A percentile compares a stretch with the other conserved stretches of the same genome.
Evolutionary conservation across 1,140 invertebrate genomes (phyloP).

Genomic region (Colletes latitarsis): DNA sequence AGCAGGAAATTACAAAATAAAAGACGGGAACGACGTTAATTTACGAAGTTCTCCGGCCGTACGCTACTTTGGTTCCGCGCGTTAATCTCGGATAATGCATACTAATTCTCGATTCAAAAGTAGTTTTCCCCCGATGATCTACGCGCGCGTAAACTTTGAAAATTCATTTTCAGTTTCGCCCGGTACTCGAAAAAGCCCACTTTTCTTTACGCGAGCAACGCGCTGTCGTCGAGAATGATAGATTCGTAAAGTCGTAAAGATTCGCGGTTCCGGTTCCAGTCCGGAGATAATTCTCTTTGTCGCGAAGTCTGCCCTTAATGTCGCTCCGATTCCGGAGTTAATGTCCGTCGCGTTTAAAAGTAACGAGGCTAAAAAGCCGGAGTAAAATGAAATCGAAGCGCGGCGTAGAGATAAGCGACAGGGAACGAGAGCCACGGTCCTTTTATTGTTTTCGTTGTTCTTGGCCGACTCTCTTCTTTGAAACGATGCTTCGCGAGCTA

Average conservation of each 20-base stretch:
- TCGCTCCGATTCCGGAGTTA: conserved; percentile 6
- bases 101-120: too few relatives aligned
- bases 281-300: conserved; percentile 26
- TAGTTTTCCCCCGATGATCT: too few relatives aligned
- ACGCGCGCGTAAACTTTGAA: neutral
- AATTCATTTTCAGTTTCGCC: too few relatives aligned
- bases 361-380: conserved; percentile 9
- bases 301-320: conserved; percentile 6
- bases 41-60: too few relatives aligned
- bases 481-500: neutral
- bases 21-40: too few relatives aligned
- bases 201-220: neutral
- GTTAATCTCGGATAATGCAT: too few relatives aligned
- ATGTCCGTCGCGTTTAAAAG: conserved; percentile 16
- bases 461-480: neutral
- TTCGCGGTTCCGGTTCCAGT: neutral
- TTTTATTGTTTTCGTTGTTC: conserved; percentile 25
- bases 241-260: neutral
- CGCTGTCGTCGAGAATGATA: neutral
- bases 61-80: too few relatives aligned
- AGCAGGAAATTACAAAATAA: too few relatives aligned
- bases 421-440: conserved; percentile 1
- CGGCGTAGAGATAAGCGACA: conserved; percentile 18
- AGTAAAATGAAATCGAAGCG: conserved; percentile 13
- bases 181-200: too few relatives aligned